These are phyloP conservation scores for Chelonia mydas DNA, from an alignment of 2,797 vertebrate genomes.

Conservation along the genomic window DNA sequence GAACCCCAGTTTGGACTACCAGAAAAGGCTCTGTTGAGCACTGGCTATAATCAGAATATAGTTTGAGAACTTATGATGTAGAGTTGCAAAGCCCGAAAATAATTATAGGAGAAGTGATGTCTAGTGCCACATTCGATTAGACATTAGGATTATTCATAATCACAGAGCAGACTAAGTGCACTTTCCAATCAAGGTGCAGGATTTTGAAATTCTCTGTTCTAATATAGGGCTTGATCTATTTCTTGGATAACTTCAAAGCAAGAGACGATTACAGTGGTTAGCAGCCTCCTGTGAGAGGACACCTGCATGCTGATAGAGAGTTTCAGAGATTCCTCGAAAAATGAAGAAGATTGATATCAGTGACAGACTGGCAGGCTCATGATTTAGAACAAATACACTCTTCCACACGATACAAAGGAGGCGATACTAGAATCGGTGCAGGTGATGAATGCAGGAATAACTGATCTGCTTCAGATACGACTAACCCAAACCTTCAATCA, in stretches of 20 bases:
- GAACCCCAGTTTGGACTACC: rapidly evolving
- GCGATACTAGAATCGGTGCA: background rate
- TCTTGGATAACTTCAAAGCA: background rate
- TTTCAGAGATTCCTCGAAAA: background rate
- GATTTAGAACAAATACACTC: background rate
- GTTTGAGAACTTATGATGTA: background rate
- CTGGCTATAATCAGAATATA: background rate
- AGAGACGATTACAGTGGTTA: background rate
- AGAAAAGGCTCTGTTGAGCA: background rate
- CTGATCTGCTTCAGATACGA: rapidly evolving
- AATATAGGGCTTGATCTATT: rapidly evolving
- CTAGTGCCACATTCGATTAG: background rate
- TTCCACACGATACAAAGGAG: background rate
- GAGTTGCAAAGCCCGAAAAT: background rate
- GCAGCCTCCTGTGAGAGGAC: background rate
- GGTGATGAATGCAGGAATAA: rapidly evolving
- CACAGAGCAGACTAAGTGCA: background rate
- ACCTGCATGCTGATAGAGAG: background rate
- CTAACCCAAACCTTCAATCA: background rate
- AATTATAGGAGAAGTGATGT: background rate
- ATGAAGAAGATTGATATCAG: background rate
- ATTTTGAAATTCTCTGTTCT: background rate
- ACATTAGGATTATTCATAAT: background rate
- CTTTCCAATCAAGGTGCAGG: background rate
- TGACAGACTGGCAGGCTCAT: background rate